Evolutionary conservation across 2,797 vertebrate species (phyloP), one percentile per base, ranked within the genome.

Genomic region (Enteromius trimaculatus): DNA sequence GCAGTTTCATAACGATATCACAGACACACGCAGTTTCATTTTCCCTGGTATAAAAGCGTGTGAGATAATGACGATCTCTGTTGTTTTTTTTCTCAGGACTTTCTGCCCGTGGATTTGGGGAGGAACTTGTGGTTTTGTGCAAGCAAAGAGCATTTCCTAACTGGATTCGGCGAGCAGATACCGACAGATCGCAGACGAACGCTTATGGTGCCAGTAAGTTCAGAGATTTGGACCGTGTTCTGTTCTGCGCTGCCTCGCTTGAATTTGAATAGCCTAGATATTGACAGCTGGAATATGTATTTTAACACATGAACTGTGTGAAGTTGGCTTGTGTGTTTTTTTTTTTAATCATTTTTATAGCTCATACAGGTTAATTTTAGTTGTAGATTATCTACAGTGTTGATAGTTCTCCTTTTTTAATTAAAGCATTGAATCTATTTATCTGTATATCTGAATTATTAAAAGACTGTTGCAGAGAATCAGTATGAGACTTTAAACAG

Each of bases 191-290:
- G 16, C 86, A 88, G 89, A 92, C 82, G 68, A 71, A 83, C 85
- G 88, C 90, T 80, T 85, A 87, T 92, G 89, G 86, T 92, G 89
- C 83, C 90, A 90, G 90, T 89, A 88, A 94, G 91, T 93, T 91
- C 81, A 90, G 87, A 89, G 87, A 92, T 90, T 91, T 87, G 84
- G 86, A 90, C 88, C 89, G 81, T 58, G 60, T 80, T 80, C 83
- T 76, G 21, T 62, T 75, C 60, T 60, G 49, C 62, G 75, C 53
- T 64, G 42, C 14, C 44, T 89, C 84, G 83, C 88, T 89, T 90
- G 90, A 65, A 68, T 93, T 90, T 88, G 90, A 92, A 92, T 88
- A 91, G 14, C 13, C 14, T 49, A 16, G 76, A 91, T 88, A 88
- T 37, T 79, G 42, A 79, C 77, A 66, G 77, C 62, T 66, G 60